Conservation (phyloP, 2,797 vertebrate genomes). For the Remorina albescens region DNA sequence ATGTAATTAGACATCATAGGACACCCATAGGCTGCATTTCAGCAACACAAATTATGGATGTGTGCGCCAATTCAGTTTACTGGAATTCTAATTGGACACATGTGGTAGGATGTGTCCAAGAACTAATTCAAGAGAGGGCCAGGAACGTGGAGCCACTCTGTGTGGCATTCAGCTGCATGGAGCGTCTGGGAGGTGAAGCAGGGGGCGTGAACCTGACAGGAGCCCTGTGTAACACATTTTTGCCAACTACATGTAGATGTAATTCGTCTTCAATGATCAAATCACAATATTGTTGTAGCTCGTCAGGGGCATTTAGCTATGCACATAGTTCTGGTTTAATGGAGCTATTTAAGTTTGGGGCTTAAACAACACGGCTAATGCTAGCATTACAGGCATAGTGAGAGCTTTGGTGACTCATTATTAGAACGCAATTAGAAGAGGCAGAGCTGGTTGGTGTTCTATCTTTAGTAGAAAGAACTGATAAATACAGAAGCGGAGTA, state of each 20-base stretch:
- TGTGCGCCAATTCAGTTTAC: conserved; percentile 67
- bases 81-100: conserved; percentile 72
- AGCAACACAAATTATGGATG: conserved; percentile 67
- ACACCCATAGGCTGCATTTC: conserved; percentile 68
- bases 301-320: not conserved
- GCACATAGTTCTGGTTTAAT: not conserved
- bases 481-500: no score
- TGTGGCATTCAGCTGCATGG: conserved; percentile 41
- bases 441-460: no score
- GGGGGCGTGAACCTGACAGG: conserved; percentile 18
- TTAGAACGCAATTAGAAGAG: no score
- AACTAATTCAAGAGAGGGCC: conserved; percentile 46
- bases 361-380: no score
- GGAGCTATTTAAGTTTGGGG: no score
- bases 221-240: not conserved
- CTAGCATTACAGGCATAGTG: no score
- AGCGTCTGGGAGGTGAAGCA: conserved; percentile 37
- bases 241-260: not conserved
- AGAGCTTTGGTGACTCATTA: no score
- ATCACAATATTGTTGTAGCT: not conserved
- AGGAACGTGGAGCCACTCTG: conserved; percentile 36
- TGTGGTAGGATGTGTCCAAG: conserved; percentile 57
- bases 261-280: not conserved
- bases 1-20: conserved; percentile 74
- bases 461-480: no score